Base-by-base conservation (phyloP, 2,113 vertebrate species). In the Gavia stellata region DNA sequence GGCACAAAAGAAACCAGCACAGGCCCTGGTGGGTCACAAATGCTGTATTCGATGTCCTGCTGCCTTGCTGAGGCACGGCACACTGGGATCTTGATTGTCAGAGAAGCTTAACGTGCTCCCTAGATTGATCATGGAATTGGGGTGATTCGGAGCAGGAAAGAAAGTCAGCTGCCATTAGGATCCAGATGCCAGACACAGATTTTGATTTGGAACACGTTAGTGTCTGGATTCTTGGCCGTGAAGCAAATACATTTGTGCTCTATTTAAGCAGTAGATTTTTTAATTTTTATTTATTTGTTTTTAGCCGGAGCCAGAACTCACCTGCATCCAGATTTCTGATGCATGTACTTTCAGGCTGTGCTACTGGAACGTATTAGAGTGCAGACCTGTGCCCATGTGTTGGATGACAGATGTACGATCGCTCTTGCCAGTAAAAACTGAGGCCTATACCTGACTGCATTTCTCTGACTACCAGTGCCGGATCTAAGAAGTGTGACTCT, bases 251-350 rank as follows among this genome's bases (percentile, higher is more conserved):
- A 91, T 85, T 72, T 91, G 33, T 61, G 53, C 42, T 45, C 19
- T 63, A 8, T 68, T 87, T 90, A 71, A 81, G 55, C 52, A 62
- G 18, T 18, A 58, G 28, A 40, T 63, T 62, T 86, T 78, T 20
- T 2, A 61, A 70, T 56, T 70, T 74, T 72, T 78, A 70, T 68
- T 74, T 94, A 36, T 93, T 82, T 94, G 25, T 6, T 85, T 81
- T 62, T 44, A 80, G 16, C 7, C 0, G 3, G n/a, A 91, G 58
- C 58, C 24, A 7, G 79, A 44, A 49, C 34, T 95, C 63, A 94
- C 89, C 84, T 95, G 81, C 53, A 58, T 94, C 53, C 78, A 70
- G 71, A 36, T 94, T 95, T 91, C 73, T 91, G 81, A 34, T 82
- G 61, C 55, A 8, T 82, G 33, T 61, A 38, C 36, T 95, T 80